Percentiles rank a stretch among this genome's conserved stretches.
Conservation (phyloP, 2,888 invertebrate species). For the Metacarcinus magister region DNA sequence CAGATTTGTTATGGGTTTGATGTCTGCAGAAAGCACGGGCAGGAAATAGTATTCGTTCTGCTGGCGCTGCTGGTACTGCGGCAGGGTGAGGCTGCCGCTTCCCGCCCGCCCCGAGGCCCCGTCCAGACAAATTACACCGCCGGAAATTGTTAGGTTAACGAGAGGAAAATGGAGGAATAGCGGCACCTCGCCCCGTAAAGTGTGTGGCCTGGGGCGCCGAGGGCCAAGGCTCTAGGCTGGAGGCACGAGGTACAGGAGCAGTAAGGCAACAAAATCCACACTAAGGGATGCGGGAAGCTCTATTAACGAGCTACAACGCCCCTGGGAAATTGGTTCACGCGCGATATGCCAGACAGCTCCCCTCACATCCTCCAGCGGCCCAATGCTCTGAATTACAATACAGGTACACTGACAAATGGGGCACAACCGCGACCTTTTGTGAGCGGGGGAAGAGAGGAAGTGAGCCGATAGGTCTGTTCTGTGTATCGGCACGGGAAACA, state of each 20-base stretch:
- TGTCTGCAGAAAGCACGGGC: not conserved
- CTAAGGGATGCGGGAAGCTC: not conserved
- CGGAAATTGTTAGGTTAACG: constrained; percentile 44
- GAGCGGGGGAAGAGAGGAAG: not conserved
- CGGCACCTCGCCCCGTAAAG: not conserved
- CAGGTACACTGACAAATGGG: constrained; percentile 36
- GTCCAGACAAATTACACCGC: constrained; percentile 36
- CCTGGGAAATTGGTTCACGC: not conserved
- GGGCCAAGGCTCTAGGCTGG: no score
- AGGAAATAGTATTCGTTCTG: not conserved
- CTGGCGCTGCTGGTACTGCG: not conserved
- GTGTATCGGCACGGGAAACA: not conserved
- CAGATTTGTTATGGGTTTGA: not conserved
- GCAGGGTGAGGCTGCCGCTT: not conserved
- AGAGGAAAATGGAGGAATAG: not conserved
- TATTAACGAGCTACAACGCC: not conserved
- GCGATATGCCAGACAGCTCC: not conserved
- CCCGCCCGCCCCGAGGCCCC: not conserved
- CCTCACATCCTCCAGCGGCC: not conserved
- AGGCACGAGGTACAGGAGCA: not conserved
- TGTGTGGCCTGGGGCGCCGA: not conserved
- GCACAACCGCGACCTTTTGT: constrained; percentile 31
- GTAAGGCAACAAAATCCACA: not conserved
- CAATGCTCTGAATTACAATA: not conserved
- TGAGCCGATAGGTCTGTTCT: constrained; percentile 13